Evolutionary conservation across 2,113 vertebrate species (phyloP).

Genomic region (Cavia porcellus): DNA sequence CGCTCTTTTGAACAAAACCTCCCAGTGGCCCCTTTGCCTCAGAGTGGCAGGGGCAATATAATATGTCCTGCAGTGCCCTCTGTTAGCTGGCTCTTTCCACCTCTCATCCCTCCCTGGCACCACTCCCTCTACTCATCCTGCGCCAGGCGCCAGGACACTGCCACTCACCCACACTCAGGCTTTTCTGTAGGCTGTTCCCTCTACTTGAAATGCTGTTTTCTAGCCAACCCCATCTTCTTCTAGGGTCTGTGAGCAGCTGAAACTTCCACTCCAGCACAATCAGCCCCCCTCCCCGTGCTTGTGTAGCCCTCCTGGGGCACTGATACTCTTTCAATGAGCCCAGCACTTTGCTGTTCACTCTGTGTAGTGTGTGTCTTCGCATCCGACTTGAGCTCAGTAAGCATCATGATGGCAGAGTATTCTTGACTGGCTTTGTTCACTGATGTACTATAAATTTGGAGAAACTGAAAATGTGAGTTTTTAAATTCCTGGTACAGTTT

Average conservation of each 20-base stretch:
- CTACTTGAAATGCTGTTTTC: neutral
- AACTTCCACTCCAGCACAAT: neutral
- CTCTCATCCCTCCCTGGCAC: neutral
- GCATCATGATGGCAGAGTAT: neutral
- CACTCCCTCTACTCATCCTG: neutral
- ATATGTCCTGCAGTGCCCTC: neutral
- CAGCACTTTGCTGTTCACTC: neutral
- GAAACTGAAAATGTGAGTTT: neutral
- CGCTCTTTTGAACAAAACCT: neutral
- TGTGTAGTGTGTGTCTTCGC: neutral
- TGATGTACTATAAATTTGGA: neutral
- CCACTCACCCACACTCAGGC: neutral
- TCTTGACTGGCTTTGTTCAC: neutral
- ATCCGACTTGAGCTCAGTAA: neutral
- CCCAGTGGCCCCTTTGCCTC: neutral
- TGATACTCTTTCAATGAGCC: neutral
- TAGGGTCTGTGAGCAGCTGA: neutral
- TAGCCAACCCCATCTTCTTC: neutral
- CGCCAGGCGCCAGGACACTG: neutral
- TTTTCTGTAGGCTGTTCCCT: neutral
- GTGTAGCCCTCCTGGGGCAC: too few relatives aligned
- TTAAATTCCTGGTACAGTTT: neutral
- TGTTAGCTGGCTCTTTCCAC: neutral
- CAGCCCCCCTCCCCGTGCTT: neutral
- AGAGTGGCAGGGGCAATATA: neutral